phyloP scores from a whole-genome alignment of 2,113 vertebrate genomes.

The Origma solitaria region DNA sequence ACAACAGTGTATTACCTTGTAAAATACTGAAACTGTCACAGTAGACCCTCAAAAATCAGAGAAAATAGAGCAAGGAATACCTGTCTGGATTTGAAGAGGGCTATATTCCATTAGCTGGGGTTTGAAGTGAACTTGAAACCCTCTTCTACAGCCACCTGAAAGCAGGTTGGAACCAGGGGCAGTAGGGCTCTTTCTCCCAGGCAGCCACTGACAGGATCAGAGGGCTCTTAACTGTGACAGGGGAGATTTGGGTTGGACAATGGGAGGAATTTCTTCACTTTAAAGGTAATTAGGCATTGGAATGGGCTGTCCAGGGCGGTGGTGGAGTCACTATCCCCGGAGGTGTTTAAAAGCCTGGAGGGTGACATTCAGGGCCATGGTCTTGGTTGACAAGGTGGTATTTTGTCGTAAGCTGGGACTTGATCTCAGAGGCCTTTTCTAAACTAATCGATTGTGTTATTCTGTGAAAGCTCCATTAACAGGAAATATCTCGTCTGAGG shows the following conservation, averaged over 20 bases:
- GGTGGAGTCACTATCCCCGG: rapidly evolving
- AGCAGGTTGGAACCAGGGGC: neutral
- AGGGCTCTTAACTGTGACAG: neutral
- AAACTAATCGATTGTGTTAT: neutral
- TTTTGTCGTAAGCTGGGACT: no score
- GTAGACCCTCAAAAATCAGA: neutral
- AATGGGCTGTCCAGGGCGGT: rapidly evolving
- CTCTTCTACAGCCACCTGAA: neutral
- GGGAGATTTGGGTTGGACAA: no score
- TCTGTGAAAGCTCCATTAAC: neutral
- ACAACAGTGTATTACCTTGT: neutral
- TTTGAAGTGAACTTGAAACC: neutral
- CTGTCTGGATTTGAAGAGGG: neutral
- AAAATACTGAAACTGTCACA: neutral
- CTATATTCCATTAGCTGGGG: neutral
- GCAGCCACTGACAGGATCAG: neutral
- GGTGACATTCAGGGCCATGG: rapidly evolving
- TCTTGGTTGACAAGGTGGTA: rapidly evolving
- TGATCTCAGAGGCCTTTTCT: neutral
- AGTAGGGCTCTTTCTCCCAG: neutral
- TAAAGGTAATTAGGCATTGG: neutral
- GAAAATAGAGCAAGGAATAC: neutral
- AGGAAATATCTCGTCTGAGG: neutral
- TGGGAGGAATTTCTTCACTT: neutral
- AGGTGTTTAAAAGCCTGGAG: neutral